Conservation (phyloP, 2,113 vertebrate species). For the Paramormyrops kingsleyae region DNA sequence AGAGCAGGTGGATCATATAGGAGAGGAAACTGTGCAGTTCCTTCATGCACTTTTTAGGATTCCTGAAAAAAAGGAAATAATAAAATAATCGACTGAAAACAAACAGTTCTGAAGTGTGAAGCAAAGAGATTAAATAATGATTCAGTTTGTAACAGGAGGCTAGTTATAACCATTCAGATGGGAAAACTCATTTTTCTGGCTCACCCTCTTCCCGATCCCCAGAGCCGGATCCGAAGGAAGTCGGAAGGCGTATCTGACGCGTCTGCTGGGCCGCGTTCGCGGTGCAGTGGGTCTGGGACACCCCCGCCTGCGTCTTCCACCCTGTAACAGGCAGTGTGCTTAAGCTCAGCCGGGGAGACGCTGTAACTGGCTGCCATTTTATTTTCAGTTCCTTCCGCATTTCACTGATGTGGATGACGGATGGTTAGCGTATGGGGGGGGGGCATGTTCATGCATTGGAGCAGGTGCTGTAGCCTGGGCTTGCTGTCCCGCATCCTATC, state of each 20-base stretch:
- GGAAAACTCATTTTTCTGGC: conserved; percentile 14
- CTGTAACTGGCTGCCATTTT: neutral
- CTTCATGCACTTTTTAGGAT: neutral
- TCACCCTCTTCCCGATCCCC: neutral
- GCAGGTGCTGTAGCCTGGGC: neutral
- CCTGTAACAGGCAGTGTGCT: neutral
- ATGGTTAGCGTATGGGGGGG: neutral
- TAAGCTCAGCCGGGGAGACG: neutral
- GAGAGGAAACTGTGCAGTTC: neutral
- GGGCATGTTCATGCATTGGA: neutral
- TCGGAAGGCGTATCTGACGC: neutral
- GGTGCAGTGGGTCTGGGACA: neutral
- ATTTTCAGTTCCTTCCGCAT: neutral
- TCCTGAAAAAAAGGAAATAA: neutral
- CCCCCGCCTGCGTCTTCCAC: neutral
- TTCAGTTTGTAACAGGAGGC: neutral
- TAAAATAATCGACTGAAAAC: neutral
- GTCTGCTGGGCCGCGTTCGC: neutral
- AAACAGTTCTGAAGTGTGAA: neutral
- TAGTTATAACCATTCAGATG: neutral
- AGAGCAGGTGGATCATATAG: neutral
- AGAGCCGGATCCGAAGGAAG: neutral
- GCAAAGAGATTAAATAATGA: conserved; percentile 7
- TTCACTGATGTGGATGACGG: neutral
- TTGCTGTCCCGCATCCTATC: neutral